Percentiles rank a stretch among this genome's conserved stretches.
Evolutionary conservation across 2,888 invertebrate species (phyloP).

Genomic region (Heliothis peltigera): DNA sequence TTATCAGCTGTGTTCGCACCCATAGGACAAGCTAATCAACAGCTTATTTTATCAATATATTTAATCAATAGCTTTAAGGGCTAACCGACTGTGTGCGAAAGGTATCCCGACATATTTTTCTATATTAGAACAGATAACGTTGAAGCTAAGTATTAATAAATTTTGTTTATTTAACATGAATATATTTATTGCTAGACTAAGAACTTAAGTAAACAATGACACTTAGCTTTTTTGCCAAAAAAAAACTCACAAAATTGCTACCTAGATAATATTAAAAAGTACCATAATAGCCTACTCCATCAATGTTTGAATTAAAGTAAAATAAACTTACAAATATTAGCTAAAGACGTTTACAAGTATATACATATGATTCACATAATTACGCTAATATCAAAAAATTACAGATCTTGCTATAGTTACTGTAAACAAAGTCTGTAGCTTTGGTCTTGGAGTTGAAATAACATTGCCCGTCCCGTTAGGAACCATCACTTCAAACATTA

Average conservation of each 20-base stretch:
- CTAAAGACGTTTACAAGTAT: slow-evolving; percentile 27
- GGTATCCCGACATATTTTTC: too few species aligned
- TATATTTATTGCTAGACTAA: too few species aligned
- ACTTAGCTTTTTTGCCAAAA: too few species aligned
- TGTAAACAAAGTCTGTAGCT: slow-evolving; percentile 22
- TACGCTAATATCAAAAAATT: slow-evolving; percentile 36
- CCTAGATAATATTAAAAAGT: background rate
- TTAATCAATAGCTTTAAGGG: too few species aligned
- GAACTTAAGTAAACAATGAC: too few species aligned
- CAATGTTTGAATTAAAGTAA: slow-evolving; percentile 11
- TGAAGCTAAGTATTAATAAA: too few species aligned
- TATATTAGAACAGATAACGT: too few species aligned
- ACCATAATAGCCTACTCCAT: background rate
- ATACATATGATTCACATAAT: slow-evolving; percentile 30
- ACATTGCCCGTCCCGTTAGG: slow-evolving; percentile 21
- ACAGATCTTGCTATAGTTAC: slow-evolving; percentile 30
- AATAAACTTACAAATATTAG: slow-evolving; percentile 26
- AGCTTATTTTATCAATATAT: too few species aligned
- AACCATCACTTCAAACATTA: slow-evolving; percentile 33
- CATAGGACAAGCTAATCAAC: too few species aligned
- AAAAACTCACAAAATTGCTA: background rate
- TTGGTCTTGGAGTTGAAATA: slow-evolving; percentile 18
- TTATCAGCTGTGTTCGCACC: too few species aligned
- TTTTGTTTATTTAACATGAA: too few species aligned
- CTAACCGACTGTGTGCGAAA: too few species aligned